Evolutionary conservation across 2,888 invertebrate species (phyloP).

Genomic region (Barypeithes pellucidus): DNA sequence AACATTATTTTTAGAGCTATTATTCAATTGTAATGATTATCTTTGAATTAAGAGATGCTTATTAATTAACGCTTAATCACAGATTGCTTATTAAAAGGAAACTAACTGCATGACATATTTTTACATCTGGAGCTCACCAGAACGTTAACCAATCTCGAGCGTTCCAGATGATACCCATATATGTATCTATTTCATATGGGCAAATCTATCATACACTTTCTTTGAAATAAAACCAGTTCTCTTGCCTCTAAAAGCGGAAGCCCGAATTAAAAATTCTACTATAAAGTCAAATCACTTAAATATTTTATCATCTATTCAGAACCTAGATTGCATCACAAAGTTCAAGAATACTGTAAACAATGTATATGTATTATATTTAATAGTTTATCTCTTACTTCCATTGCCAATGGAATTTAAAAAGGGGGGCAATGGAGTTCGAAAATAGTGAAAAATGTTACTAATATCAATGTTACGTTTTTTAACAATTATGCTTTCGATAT

Average conservation of each 20-base stretch:
- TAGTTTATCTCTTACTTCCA: neutral
- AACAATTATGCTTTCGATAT: neutral
- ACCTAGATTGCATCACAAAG: neutral
- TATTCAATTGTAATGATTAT: too few species aligned
- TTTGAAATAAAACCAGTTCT: neutral
- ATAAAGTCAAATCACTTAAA: neutral
- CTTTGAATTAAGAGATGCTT: too few species aligned
- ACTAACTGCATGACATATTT: neutral
- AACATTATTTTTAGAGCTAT: too few species aligned
- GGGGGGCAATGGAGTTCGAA: too few species aligned
- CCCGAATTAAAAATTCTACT: neutral
- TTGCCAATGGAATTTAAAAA: neutral
- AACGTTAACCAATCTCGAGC: neutral
- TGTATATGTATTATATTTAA: neutral
- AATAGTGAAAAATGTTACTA: neutral
- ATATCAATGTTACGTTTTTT: neutral
- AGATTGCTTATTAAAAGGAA: too few species aligned
- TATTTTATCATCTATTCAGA: neutral
- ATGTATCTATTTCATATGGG: neutral
- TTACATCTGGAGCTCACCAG: neutral
- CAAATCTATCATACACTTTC: neutral
- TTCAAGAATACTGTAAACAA: conserved; percentile 1
- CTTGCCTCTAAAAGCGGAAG: conserved; percentile 8
- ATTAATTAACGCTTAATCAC: too few species aligned
- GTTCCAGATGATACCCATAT: too few species aligned